A percentile compares a stretch with the other conserved stretches of the same genome.
phyloP scores from a whole-genome alignment of 2,113 vertebrate genomes.

The Poecilia latipinna region DNA sequence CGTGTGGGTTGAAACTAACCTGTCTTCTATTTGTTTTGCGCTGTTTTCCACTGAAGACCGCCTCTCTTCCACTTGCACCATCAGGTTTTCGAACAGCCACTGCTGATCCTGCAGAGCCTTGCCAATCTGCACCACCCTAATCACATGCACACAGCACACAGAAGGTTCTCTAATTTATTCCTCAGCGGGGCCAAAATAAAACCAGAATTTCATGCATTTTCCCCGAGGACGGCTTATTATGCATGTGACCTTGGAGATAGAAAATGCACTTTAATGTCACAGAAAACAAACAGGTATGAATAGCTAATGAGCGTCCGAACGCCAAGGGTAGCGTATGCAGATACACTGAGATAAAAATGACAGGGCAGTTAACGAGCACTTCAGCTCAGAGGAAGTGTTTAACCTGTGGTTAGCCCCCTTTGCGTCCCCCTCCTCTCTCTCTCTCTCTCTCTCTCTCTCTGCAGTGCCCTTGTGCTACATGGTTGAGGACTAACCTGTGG shows the following conservation, averaged over 20 bases:
- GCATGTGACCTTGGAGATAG: conserved; percentile 69
- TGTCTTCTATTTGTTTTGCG: conserved; percentile 82
- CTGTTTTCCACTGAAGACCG: conserved; percentile 79
- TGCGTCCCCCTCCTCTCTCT: neutral
- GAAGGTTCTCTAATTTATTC: conserved; percentile 59
- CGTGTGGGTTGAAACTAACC: conserved; percentile 59
- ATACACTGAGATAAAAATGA: conserved; percentile 66
- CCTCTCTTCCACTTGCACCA: conserved; percentile 81
- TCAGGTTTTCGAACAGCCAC: conserved; percentile 82
- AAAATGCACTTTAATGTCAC: conserved; percentile 60
- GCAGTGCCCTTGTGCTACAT: conserved; percentile 66
- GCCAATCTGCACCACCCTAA: conserved; percentile 77
- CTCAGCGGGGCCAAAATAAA: conserved; percentile 27
- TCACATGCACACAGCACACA: conserved; percentile 34
- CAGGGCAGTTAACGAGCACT: conserved; percentile 56
- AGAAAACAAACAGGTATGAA: conserved; percentile 69
- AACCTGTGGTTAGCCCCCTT: conserved; percentile 50
- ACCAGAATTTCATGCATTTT: conserved; percentile 59
- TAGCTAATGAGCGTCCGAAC: conserved; percentile 61
- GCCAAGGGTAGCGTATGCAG: conserved; percentile 73
- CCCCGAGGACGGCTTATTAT: conserved; percentile 57
- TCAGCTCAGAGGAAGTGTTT: conserved; percentile 55
- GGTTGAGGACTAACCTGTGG: conserved; percentile 79
- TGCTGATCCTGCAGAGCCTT: conserved; percentile 83
- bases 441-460: conserved; percentile 30